Percentiles rank a stretch among this genome's conserved stretches.
These are phyloP conservation scores for Drosophila meridiana DNA, from an alignment of 2,888 invertebrate genomes.

Conservation along the genomic window DNA sequence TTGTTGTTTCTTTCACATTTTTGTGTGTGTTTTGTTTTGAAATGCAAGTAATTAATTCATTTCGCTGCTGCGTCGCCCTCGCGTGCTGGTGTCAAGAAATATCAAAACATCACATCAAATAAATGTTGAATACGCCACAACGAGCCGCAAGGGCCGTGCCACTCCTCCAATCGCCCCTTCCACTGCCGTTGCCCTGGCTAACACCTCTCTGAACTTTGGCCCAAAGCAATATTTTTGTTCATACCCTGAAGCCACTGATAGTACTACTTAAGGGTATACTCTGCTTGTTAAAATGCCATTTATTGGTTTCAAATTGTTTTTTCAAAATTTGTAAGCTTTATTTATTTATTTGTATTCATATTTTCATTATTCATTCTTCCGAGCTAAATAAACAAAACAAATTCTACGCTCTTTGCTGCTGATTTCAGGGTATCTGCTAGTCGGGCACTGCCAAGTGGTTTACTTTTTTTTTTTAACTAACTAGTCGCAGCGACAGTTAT, in stretches of 20 bases:
- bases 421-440: background rate
- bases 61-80: conserved; percentile 70
- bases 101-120: conserved; percentile 85
- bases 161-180: conserved; percentile 19
- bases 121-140: conserved; percentile 81
- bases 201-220: conserved; percentile 65
- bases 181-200: conserved; percentile 39
- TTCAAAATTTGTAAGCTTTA: no score
- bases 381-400: background rate
- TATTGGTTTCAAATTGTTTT: background rate
- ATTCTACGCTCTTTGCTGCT: background rate
- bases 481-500: conserved; percentile 60
- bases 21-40: conserved; percentile 66
- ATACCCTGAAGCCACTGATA: background rate
- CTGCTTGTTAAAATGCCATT: background rate
- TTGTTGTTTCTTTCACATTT: conserved; percentile 37
- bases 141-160: conserved; percentile 36
- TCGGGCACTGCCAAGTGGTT: background rate
- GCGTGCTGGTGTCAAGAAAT: conserved; percentile 85
- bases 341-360: background rate
- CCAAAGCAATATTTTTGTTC: conserved; percentile 27
- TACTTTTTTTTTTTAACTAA: conserved; percentile 34
- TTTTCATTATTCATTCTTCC: background rate
- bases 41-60: conserved; percentile 84
- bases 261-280: background rate